phyloP scores from a whole-genome alignment of 2,113 vertebrate species.

The Pyxicephalus adspersus region DNA sequence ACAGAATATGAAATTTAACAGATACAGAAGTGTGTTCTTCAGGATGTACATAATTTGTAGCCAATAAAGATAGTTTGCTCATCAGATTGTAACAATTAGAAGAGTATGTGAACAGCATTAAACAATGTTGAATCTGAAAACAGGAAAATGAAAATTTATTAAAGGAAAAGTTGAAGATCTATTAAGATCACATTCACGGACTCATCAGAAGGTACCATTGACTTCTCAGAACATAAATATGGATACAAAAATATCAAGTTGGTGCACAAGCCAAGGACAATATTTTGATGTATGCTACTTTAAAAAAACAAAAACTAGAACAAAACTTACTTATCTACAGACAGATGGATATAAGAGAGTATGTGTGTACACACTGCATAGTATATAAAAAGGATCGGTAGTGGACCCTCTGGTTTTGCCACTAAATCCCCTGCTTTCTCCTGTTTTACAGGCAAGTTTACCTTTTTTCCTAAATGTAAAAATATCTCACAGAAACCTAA shows the following conservation, averaged over 20 bases:
- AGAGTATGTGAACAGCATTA: no score
- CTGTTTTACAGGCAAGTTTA: constrained; percentile 28
- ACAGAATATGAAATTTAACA: background rate
- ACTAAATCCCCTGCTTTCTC: constrained; percentile 37
- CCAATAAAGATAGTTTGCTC: background rate
- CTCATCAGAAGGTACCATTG: background rate
- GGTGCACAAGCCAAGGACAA: constrained; percentile 36
- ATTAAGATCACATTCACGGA: background rate
- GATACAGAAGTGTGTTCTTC: background rate
- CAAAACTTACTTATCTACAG: background rate
- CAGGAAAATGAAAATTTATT: background rate
- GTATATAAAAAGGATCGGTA: constrained; percentile 9
- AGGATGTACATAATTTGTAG: background rate
- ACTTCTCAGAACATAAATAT: background rate
- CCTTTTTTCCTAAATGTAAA: constrained; percentile 29
- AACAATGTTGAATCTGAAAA: background rate
- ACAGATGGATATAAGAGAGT: background rate
- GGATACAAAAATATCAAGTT: background rate
- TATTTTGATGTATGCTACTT: background rate
- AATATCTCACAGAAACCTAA: constrained; percentile 14
- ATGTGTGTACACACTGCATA: constrained; percentile 7
- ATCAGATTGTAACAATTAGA: background rate
- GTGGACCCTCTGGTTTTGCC: constrained; percentile 13
- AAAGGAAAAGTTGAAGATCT: background rate
- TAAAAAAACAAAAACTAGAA: background rate